Conservation (phyloP, 2,888 invertebrate species). For the Lochmaea crataegi region DNA sequence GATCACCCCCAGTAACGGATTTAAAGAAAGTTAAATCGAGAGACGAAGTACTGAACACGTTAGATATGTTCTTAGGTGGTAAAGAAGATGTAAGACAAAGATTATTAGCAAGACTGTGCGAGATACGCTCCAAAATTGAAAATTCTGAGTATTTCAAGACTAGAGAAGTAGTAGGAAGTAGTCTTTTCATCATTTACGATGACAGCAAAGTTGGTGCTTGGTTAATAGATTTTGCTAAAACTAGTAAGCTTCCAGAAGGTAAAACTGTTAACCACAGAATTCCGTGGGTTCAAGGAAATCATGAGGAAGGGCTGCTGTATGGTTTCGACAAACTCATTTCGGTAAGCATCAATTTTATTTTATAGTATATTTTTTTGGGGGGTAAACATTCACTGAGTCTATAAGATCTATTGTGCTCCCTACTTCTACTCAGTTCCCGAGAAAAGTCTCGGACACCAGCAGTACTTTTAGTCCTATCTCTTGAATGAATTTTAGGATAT, state of each 20-base stretch:
- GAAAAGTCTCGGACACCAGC: too few species aligned
- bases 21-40: slow-evolving; percentile 87
- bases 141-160: slow-evolving; percentile 84
- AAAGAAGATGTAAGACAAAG: slow-evolving; percentile 75
- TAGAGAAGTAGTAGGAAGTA: slow-evolving; percentile 95
- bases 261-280: slow-evolving; percentile 80
- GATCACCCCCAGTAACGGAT: slow-evolving; percentile 85
- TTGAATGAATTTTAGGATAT: too few species aligned
- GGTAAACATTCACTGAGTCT: too few species aligned
- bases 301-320: slow-evolving; percentile 93
- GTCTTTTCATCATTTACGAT: slow-evolving; percentile 94
- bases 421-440: too few species aligned
- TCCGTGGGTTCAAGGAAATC: slow-evolving; percentile 92
- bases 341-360: slow-evolving; percentile 63
- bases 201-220: slow-evolving; percentile 89
- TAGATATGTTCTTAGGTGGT: slow-evolving; percentile 79
- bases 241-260: slow-evolving; percentile 78
- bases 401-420: too few species aligned
- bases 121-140: slow-evolving; percentile 84
- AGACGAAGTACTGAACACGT: slow-evolving; percentile 78
- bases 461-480: too few species aligned
- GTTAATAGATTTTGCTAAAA: slow-evolving; percentile 98
- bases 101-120: slow-evolving; percentile 78
- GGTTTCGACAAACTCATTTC: slow-evolving; percentile 93
- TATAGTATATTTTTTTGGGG: neutral